Evolutionary conservation across 2,888 invertebrate genomes (phyloP), one percentile per base, ranked within the genome.

Genomic region (Chymomyza procnemis): DNA sequence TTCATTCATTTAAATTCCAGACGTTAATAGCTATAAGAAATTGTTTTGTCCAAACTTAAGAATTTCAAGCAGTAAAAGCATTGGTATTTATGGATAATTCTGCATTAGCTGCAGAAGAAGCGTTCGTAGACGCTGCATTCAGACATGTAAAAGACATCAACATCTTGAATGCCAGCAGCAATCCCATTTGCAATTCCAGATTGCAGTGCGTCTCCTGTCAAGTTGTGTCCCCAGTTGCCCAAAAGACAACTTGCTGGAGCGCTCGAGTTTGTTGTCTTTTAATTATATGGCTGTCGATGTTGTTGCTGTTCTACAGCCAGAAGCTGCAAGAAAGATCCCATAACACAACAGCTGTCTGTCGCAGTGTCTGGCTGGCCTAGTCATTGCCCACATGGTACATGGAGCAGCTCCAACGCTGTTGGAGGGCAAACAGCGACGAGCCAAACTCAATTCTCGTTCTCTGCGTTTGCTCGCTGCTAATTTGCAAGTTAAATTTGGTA

Each of bases 401-500:
- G n/a, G n/a, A 14, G n/a, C 6, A 50, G 8, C 21, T 19, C 8
- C 61, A 58, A 1, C 83, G 66, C 73, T 69, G 75, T 80, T 80
- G 80, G 79, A 79, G 79, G 69, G 67, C 69, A 65, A 58, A 21
- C 56, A 18, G 26, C 14, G 19, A 41, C 9, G 34, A 41, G 47
- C 61, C 47, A 48, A 30, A 64, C 60, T 56, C 74, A 47, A 64
- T 41, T 68, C 73, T 26, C 26, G 61, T 64, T 74, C 65, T 62
- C 50, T 46, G n/a, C 58, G 57, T 59, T 56, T 66, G 73, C 66
- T 61, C 61, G 61, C 50, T 21, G 66, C 71, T 79, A 87, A 81
- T 81, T 81, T 87, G 84, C 88, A 85, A 87, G 71, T 87, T 74
- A 83, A 82, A 87, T 85, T 72, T 60, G 61, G 30, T 22, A 22